phyloP scores from a whole-genome alignment of 37 sponge, comb jelly and placozoan genomes.

The Spongia lamella region DNA sequence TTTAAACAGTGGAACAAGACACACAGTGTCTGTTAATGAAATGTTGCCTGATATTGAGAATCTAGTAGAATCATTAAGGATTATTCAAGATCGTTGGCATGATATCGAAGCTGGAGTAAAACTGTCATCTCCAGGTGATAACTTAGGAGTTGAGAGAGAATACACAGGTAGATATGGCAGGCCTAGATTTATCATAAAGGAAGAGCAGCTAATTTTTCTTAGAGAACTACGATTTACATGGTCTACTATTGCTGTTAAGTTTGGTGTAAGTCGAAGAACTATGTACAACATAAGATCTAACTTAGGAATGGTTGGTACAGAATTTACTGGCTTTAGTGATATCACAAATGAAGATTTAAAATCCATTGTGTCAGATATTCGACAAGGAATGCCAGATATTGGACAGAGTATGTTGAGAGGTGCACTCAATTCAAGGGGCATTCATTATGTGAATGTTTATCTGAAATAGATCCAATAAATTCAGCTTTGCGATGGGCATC shows the following conservation, averaged over 20 bases:
- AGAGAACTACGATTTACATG: conserved; percentile 32
- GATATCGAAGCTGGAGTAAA: too few species aligned
- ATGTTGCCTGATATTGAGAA: too few species aligned
- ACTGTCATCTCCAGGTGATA: too few species aligned
- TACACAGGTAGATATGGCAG: neutral
- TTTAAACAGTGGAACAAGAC: too few species aligned
- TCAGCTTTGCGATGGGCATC: conserved; percentile 32
- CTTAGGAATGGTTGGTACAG: neutral
- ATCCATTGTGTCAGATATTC: neutral
- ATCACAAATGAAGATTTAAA: conserved; percentile 25
- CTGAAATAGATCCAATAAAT: conserved; percentile 20
- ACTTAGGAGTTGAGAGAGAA: too few species aligned
- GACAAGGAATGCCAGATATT: conserved; percentile 29
- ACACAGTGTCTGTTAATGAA: too few species aligned
- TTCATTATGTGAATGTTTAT: conserved; percentile 10
- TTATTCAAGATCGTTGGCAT: too few species aligned
- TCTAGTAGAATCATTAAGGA: too few species aligned
- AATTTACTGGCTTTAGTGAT: conserved; percentile 1
- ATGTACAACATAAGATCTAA: conserved; percentile 12
- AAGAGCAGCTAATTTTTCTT: conserved; percentile 33
- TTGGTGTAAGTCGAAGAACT: conserved; percentile 34
- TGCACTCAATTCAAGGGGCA: conserved; percentile 18
- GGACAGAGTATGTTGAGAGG: conserved; percentile 37
- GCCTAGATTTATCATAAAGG: conserved; percentile 16
- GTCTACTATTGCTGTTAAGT: conserved; percentile 33